Evolutionary conservation across 1,140 invertebrate genomes (phyloP), one percentile per base, ranked within the genome.

Genomic region (Homarus americanus): DNA sequence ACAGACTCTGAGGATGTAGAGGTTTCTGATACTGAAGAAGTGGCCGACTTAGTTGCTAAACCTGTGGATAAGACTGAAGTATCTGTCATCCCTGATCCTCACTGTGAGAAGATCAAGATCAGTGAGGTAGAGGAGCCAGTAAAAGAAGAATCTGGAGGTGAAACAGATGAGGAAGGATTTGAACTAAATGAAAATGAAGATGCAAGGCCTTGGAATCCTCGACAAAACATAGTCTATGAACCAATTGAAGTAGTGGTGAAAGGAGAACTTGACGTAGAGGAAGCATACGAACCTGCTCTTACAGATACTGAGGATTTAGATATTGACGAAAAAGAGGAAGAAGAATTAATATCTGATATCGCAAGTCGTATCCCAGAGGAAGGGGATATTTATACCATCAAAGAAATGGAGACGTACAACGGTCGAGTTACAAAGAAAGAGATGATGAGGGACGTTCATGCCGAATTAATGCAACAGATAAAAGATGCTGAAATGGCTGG

Each of bases 151-250:
- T 75, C 83, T 63, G 83, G 69, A 34, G 84, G 4, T 73, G 84
- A 87, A 4, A 91, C 91, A 5, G 91, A 91, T 87, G 84, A 91
- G 41, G 91, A 91, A 87, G 91, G 78, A 34, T 91, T 91, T 87
- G 78, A 91, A 82, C 20, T 91, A 20, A 76, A 87, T n/a, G 84
- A 91, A n/a, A 80, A 66, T 10, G 91, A 87, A 9, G 91, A 91
- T 82, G 32, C 73, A 58, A 80, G 58, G 32, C 84, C 91, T 72
- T 28, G 87, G 28, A 73, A 66, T 20, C 79, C 79, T 53, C 63
- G 87, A 9, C 53, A 90, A 36, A 90, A 34, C 49, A 41, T 90
- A 9, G 20, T 76, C 5, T 41, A 82, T 75, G 87, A 90, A 34
- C 87, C 87, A 40, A 38, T 90, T 34, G 87, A 38, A 28, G 76